Evolutionary conservation across 2,888 invertebrate species (phyloP).

Genomic region (Criorhina ranunculi): DNA sequence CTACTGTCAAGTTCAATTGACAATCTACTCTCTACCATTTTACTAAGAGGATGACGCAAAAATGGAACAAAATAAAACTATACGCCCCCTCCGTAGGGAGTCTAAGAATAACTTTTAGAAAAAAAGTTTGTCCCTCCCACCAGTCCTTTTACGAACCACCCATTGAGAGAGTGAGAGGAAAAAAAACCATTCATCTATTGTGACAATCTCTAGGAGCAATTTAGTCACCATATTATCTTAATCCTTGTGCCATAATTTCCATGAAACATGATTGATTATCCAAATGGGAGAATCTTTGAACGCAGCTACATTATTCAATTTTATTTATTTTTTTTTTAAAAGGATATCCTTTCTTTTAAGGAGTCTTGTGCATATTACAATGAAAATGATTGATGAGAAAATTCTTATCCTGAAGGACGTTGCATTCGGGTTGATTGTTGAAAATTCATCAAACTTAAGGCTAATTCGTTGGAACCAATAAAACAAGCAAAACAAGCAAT

Average conservation of each 20-base stretch:
- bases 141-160: background rate
- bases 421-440: background rate
- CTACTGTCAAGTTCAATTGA: conserved; percentile 77
- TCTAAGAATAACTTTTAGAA: conserved; percentile 37
- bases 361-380: conserved; percentile 12
- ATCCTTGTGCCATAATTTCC: conserved; percentile 64
- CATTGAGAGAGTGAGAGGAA: background rate
- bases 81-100: conserved; percentile 19
- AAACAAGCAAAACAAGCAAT: too few relatives aligned
- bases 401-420: background rate
- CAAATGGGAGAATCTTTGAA: conserved; percentile 21
- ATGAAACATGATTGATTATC: conserved; percentile 70
- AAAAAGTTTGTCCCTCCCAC: conserved; percentile 46
- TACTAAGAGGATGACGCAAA: conserved; percentile 3
- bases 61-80: background rate
- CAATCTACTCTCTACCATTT: conserved; percentile 37
- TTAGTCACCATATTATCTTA: conserved; percentile 70
- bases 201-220: conserved; percentile 66
- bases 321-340: conserved; percentile 25
- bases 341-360: conserved; percentile 1
- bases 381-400: conserved; percentile 13
- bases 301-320: conserved; percentile 51
- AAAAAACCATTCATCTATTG: conserved; percentile 50
- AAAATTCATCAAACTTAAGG: background rate
- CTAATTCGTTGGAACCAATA: too few relatives aligned